A percentile compares a stretch with the other conserved stretches of the same genome.
Evolutionary conservation across 2,797 vertebrate species (phyloP).

Genomic region (Alosa sapidissima): DNA sequence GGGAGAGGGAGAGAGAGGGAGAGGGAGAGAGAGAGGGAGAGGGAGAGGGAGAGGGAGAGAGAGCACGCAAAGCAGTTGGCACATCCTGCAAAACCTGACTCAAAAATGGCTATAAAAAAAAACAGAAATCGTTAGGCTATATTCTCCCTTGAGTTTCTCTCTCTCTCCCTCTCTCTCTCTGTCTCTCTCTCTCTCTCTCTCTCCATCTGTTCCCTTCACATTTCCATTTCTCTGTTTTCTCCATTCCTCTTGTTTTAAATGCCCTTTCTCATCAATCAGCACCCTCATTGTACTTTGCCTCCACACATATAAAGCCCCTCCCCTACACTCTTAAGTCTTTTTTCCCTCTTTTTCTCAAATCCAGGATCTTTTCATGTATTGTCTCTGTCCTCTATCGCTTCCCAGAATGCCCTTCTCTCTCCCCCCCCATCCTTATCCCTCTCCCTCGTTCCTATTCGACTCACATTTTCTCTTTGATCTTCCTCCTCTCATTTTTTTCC

Average conservation of each 20-base stretch:
- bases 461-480: slow-evolving; percentile 22
- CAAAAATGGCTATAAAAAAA: slow-evolving; percentile 20
- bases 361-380: neutral
- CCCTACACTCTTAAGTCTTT: neutral
- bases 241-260: neutral
- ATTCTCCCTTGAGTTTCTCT: slow-evolving; percentile 25
- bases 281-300: neutral
- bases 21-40: slow-evolving; percentile 30
- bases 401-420: slow-evolving; percentile 11
- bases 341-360: neutral
- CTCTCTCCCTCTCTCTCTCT: neutral
- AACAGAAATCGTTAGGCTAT: slow-evolving; percentile 52
- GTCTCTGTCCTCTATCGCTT: slow-evolving; percentile 3
- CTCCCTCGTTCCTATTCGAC: neutral
- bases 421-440: neutral
- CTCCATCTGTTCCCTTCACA: neutral
- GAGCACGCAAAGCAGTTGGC: slow-evolving; percentile 20
- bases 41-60: slow-evolving; percentile 37
- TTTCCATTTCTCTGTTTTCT: neutral
- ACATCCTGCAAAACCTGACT: neutral
- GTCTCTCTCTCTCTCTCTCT: neutral
- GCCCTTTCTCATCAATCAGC: neutral
- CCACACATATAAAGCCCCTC: neutral
- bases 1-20: slow-evolving; percentile 25
- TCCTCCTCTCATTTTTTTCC: neutral